Evolutionary conservation across 2,113 vertebrate species (phyloP), one percentile per base, ranked within the genome.

Genomic region (Lepus americanus): DNA sequence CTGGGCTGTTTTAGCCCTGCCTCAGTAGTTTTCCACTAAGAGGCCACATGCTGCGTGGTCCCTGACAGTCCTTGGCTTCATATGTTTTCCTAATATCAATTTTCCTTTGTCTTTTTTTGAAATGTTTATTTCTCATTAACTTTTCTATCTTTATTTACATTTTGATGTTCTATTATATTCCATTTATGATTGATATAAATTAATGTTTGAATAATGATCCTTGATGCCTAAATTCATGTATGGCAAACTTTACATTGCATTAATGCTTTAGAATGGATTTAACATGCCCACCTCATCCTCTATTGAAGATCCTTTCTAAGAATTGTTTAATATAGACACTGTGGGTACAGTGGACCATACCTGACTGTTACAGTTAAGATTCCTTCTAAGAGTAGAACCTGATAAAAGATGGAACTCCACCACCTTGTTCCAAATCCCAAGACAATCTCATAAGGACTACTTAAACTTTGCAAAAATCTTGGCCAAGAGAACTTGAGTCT

Each of bases 21-120:
- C 33, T 36, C 33, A 36, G 33, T 36, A 36, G 33, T 36, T 36
- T 36, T 36, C 33, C 33, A 36, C 33, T 36, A 36, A 36, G 33
- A 36, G 33, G 33, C 33, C 33, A 36, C 33, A 36, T 36, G 33
- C 33, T 36, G 33, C 33, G 3, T 36, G 33, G 33, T 36, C 33
- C 33, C 33, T 36, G 33, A 36, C 33, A 36, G 33, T 9, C 39
- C 17, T 25, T 61, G 31, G 59, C n/a, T 92, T 90, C 49, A 87
- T 80, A 70, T 90, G 85, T 84, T 95, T 96, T 84, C 31, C 16
- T 83, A 59, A 27, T 12, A 14, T 95, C 83, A 49, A 83, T 93
- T 72, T 87, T 90, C 29, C 64, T 36, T 85, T 72, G 44, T 59
- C 55, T 59, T 59, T 59, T 59, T 59, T 59, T 59, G 17, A 59